Evolutionary conservation across 2,888 invertebrate species (phyloP).

Genomic region (Apotomis betuletana): DNA sequence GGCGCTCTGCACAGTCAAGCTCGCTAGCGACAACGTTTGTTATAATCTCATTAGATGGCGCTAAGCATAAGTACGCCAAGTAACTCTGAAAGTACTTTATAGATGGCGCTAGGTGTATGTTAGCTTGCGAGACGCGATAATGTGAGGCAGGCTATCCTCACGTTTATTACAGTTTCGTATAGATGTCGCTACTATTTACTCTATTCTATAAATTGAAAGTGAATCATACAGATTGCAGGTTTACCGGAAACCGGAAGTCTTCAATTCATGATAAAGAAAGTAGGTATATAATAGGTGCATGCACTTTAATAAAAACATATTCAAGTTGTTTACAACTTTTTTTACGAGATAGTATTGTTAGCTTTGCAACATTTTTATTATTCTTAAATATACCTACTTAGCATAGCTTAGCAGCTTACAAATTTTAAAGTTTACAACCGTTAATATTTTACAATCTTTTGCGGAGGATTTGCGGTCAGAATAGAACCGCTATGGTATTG

Average conservation of each 20-base stretch:
- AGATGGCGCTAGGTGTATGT: constrained; percentile 37
- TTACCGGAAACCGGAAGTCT: background rate
- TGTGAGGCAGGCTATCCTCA: background rate
- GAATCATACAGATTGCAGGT: background rate
- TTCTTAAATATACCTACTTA: no score
- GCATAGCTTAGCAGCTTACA: no score
- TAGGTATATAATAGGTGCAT: background rate
- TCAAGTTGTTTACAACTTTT: no score
- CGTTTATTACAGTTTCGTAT: background rate
- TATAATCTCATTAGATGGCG: constrained; percentile 34
- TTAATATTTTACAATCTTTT: no score
- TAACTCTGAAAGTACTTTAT: background rate
- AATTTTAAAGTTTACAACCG: no score
- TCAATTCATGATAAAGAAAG: background rate
- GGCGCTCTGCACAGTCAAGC: background rate
- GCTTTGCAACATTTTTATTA: no score
- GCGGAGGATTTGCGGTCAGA: no score
- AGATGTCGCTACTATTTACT: constrained; percentile 17
- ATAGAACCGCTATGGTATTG: no score
- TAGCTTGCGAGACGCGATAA: background rate
- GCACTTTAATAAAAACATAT: no score
- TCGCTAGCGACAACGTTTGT: background rate
- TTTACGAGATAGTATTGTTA: no score
- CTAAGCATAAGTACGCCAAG: background rate
- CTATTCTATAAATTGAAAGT: background rate